Evolutionary conservation across 2,888 invertebrate species (phyloP).

Genomic region (Callimorpha dominula): DNA sequence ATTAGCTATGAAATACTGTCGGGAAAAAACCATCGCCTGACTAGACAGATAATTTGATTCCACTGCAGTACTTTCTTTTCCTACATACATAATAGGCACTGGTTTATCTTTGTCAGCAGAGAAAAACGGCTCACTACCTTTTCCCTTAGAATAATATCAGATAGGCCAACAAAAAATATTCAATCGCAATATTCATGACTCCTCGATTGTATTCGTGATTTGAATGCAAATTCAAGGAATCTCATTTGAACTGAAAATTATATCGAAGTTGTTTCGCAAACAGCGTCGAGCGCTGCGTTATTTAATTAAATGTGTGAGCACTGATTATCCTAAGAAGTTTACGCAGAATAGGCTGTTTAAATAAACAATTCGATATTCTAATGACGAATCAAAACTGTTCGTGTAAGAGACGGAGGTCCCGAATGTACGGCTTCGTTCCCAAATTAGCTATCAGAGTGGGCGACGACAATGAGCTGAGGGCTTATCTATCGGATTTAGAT

Average conservation of each 20-base stretch:
- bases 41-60: conserved; percentile 7
- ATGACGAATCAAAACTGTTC: conserved; percentile 73
- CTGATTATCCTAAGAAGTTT: conserved; percentile 62
- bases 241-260: conserved; percentile 66
- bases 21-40: background rate
- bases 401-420: conserved; percentile 48
- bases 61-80: background rate
- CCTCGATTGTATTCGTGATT: conserved; percentile 63
- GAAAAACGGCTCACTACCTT: conserved; percentile 38
- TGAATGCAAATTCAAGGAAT: conserved; percentile 66
- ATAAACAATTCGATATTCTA: conserved; percentile 65
- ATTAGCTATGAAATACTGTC: background rate
- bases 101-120: conserved; percentile 21
- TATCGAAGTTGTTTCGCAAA: conserved; percentile 64
- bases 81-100: conserved; percentile 1
- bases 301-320: conserved; percentile 75
- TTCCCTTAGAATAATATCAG: conserved; percentile 42
- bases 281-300: conserved; percentile 49
- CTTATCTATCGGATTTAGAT: conserved; percentile 85
- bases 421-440: conserved; percentile 54
- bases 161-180: conserved; percentile 56
- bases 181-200: conserved; percentile 63
- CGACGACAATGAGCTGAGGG: conserved; percentile 80
- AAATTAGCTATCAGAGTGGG: conserved; percentile 81
- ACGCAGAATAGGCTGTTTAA: conserved; percentile 66